Evolutionary conservation across 2,888 invertebrate genomes (phyloP).

Genomic region (Chaitophorus viminalis): DNA sequence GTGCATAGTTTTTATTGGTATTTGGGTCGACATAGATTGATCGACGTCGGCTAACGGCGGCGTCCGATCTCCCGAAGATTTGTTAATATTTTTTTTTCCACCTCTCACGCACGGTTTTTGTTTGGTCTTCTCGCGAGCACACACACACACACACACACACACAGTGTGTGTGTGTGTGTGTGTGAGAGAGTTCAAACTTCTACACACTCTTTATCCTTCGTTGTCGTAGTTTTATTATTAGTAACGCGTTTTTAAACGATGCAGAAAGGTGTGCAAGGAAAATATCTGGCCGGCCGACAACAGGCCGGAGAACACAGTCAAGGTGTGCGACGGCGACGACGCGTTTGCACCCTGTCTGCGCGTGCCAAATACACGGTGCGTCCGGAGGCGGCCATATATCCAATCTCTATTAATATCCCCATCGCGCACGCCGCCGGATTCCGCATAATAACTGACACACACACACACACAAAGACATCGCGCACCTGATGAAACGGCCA

Average conservation of each 20-base stretch:
- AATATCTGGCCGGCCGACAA: conserved; percentile 53
- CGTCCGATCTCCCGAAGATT: conserved; percentile 41
- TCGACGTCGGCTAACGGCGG: conserved; percentile 23
- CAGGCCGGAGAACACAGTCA: not conserved
- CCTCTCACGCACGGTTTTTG: not conserved
- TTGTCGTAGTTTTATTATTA: conserved; percentile 41
- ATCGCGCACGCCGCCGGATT: conserved; percentile 25
- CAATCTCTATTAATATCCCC: conserved; percentile 50
- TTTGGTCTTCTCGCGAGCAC: not conserved
- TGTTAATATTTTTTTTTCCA: conserved; percentile 39
- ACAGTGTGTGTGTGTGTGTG: too few species aligned
- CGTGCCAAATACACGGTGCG: conserved; percentile 35
- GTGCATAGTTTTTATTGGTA: conserved; percentile 40
- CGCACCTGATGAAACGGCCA: conserved; percentile 21
- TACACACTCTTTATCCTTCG: not conserved
- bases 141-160: not conserved
- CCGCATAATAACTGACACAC: not conserved
- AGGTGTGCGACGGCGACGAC: conserved; percentile 8
- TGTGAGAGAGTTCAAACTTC: too few species aligned
- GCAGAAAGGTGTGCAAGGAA: conserved; percentile 53
- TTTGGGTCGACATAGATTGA: conserved; percentile 58
- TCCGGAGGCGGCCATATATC: not conserved
- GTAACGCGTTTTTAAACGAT: conserved; percentile 53
- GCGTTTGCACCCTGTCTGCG: conserved; percentile 49
- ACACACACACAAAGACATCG: not conserved